phyloP scores from a whole-genome alignment of 2,797 vertebrate species.

The Chanos chanos region DNA sequence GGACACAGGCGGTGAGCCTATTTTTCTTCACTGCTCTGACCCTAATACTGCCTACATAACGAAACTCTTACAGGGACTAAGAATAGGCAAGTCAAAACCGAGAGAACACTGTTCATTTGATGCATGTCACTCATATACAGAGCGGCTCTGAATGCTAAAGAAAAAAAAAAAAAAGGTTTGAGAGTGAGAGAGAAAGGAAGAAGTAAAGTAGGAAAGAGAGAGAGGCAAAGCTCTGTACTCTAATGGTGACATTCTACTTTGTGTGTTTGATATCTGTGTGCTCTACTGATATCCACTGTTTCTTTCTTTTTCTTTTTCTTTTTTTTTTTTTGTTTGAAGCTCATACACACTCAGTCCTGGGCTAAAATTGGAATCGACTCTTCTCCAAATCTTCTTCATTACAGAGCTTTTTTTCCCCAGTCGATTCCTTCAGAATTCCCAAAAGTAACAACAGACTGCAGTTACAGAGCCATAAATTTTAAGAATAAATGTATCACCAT shows the following conservation, averaged over 20 bases:
- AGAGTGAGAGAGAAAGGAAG: slow-evolving; percentile 5
- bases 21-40: background rate
- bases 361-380: slow-evolving; percentile 6
- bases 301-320: background rate
- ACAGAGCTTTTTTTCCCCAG: too few relatives aligned
- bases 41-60: background rate
- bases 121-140: slow-evolving; percentile 26
- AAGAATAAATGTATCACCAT: too few relatives aligned
- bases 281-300: too few relatives aligned
- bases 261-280: too few relatives aligned
- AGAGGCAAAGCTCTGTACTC: too few relatives aligned
- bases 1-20: background rate
- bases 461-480: too few relatives aligned
- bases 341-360: slow-evolving; percentile 5
- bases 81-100: slow-evolving; percentile 18
- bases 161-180: slow-evolving; percentile 1
- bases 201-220: too few relatives aligned
- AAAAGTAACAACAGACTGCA: too few relatives aligned
- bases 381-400: too few relatives aligned
- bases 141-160: background rate
- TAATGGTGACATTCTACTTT: too few relatives aligned
- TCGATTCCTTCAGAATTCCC: too few relatives aligned
- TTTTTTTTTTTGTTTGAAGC: background rate
- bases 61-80: background rate
- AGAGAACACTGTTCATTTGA: too few relatives aligned